These are phyloP conservation scores for Euplexia lucipara DNA, from an alignment of 2,888 invertebrate species.

Conservation along the genomic window DNA sequence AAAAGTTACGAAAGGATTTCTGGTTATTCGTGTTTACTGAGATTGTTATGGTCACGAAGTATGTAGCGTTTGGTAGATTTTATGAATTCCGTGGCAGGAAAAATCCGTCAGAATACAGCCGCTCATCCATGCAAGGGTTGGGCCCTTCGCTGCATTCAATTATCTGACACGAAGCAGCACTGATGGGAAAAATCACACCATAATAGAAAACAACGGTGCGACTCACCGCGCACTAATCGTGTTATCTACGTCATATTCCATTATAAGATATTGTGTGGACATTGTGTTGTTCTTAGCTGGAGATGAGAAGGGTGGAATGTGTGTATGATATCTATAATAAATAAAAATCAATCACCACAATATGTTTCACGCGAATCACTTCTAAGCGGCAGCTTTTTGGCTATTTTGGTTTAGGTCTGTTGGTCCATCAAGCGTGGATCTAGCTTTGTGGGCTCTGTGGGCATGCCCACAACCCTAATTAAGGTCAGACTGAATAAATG, in stretches of 20 bases:
- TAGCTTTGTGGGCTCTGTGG: too few species aligned
- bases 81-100: not conserved
- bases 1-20: not conserved
- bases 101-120: constrained; percentile 61
- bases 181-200: constrained; percentile 75
- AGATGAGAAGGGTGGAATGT: constrained; percentile 21
- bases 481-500: too few species aligned
- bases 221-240: constrained; percentile 62
- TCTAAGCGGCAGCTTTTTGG: too few species aligned
- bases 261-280: constrained; percentile 43
- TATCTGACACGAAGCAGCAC: constrained; percentile 69
- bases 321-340: not conserved
- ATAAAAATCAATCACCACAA: too few species aligned
- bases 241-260: constrained; percentile 48
- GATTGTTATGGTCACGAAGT: not conserved
- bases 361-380: too few species aligned
- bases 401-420: too few species aligned
- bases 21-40: not conserved
- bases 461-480: too few species aligned
- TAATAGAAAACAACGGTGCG: constrained; percentile 68
- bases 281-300: constrained; percentile 17
- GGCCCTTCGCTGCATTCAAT: constrained; percentile 77
- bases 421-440: too few species aligned
- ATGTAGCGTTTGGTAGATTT: not conserved
- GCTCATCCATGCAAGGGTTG: constrained; percentile 61